These are phyloP conservation scores for Pseudomyrmex pallidus DNA, from an alignment of 1,140 invertebrate species.

Conservation along the genomic window DNA sequence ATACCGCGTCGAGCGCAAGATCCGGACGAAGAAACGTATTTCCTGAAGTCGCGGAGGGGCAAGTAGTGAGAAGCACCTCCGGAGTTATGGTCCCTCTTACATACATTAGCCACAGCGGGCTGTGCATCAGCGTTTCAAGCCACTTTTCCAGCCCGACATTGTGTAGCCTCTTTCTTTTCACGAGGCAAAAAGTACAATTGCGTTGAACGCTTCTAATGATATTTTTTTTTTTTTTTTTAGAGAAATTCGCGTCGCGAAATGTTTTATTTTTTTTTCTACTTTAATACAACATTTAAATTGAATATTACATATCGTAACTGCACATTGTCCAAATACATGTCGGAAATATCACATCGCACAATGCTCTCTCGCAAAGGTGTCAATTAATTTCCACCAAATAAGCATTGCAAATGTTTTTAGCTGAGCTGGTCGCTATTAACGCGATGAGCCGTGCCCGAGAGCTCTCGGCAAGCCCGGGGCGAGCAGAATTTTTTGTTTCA, in stretches of 20 bases:
- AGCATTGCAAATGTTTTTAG: slow-evolving; percentile 38
- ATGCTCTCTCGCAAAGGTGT: background rate
- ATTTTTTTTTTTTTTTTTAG: too few relatives aligned
- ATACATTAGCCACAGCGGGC: slow-evolving; percentile 47
- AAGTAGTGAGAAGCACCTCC: slow-evolving; percentile 28
- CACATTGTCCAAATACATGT: background rate
- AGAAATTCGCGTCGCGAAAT: background rate
- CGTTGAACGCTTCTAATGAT: background rate
- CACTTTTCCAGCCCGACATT: slow-evolving; percentile 25
- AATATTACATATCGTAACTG: background rate
- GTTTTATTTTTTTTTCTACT: background rate
- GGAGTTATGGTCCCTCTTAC: slow-evolving; percentile 52
- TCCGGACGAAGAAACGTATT: slow-evolving; percentile 52
- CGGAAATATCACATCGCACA: background rate
- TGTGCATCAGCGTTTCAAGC: slow-evolving; percentile 33
- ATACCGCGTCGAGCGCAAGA: slow-evolving; percentile 45
- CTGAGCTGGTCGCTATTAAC: background rate
- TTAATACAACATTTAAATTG: background rate
- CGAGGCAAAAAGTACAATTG: slow-evolving; percentile 1
- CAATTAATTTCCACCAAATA: slow-evolving; percentile 27
- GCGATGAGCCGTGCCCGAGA: slow-evolving; percentile 23
- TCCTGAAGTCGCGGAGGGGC: slow-evolving; percentile 36
- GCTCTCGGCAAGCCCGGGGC: slow-evolving; percentile 10
- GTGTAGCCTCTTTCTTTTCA: background rate
- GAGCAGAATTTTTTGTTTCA: slow-evolving; percentile 60